Percentiles rank a stretch among this genome's conserved stretches.
These are phyloP conservation scores for Toxotes lorentzi DNA, from an alignment of 2,797 vertebrate species.

Conservation along the genomic window DNA sequence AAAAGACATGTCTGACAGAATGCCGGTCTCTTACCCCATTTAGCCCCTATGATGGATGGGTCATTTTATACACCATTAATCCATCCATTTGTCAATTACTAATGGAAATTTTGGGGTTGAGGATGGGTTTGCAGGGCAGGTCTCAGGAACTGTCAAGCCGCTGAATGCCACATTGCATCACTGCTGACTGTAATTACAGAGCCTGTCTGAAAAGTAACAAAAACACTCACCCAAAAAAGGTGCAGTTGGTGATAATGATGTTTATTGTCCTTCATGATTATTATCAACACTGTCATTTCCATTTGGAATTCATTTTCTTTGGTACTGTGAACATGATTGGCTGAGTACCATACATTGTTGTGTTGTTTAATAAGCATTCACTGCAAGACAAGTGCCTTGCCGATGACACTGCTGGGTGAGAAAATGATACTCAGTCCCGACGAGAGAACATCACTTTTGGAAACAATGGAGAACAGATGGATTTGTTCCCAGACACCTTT, in stretches of 20 bases:
- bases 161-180: slow-evolving; percentile 70
- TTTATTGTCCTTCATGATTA: slow-evolving; percentile 43
- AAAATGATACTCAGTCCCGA: slow-evolving; percentile 36
- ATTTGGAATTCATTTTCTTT: slow-evolving; percentile 44
- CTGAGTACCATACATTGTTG: slow-evolving; percentile 35
- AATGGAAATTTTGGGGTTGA: slow-evolving; percentile 67
- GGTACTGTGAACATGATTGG: slow-evolving; percentile 42
- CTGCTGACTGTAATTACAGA: slow-evolving; percentile 66
- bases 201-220: slow-evolving; percentile 50
- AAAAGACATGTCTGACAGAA: slow-evolving; percentile 58
- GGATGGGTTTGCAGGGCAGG: slow-evolving; percentile 28
- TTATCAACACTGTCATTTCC: slow-evolving; percentile 50
- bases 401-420: slow-evolving; percentile 52
- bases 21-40: slow-evolving; percentile 67
- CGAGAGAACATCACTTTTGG: slow-evolving; percentile 31
- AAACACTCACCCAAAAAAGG: slow-evolving; percentile 33
- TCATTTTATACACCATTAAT: slow-evolving; percentile 83
- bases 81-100: slow-evolving; percentile 81
- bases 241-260: slow-evolving; percentile 45
- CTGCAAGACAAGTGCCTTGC: slow-evolving; percentile 45
- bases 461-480: slow-evolving; percentile 26
- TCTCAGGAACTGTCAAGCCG: slow-evolving; percentile 69
- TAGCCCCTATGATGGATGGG: slow-evolving; percentile 76
- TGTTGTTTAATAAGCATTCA: slow-evolving; percentile 44
- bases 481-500: slow-evolving; percentile 53